Evolutionary conservation across 2,113 vertebrate species (phyloP).

Genomic region (Cepphus grylle): DNA sequence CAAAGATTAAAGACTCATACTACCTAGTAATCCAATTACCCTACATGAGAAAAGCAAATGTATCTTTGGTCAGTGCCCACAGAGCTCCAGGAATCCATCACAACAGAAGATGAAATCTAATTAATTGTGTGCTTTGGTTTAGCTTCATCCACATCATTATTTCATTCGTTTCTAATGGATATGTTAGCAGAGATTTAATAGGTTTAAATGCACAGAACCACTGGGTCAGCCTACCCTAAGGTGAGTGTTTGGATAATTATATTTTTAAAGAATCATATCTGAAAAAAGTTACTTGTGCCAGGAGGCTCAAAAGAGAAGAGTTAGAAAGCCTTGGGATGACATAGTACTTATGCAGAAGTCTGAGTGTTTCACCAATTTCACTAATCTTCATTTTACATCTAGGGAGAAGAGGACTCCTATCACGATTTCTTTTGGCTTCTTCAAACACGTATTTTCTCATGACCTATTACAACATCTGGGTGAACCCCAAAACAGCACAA

Average conservation of each 20-base stretch:
- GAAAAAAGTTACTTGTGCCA: not conserved
- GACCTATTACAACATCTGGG: not conserved
- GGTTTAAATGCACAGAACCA: not conserved
- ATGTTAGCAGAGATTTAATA: constrained; percentile 27
- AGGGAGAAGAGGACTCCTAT: not conserved
- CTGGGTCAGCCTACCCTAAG: not conserved
- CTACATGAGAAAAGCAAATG: constrained; percentile 59
- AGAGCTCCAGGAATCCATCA: constrained; percentile 60
- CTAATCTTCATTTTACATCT: not conserved
- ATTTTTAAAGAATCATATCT: not conserved
- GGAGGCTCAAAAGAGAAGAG: not conserved
- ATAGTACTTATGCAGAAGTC: not conserved
- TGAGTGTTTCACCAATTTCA: not conserved
- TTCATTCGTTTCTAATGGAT: constrained; percentile 36
- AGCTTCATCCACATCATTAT: constrained; percentile 37
- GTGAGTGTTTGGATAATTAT: not conserved
- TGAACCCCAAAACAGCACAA: not conserved
- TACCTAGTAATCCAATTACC: constrained; percentile 68
- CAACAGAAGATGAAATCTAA: constrained; percentile 64
- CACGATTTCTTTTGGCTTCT: not conserved
- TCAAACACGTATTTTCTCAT: not conserved
- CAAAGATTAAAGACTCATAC: constrained; percentile 67
- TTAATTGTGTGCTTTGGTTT: constrained; percentile 64
- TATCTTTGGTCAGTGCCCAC: constrained; percentile 56
- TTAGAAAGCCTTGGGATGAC: not conserved